phyloP scores from a whole-genome alignment of 92 coral and sea anemone species.

The Isaurus tuberculatus region DNA sequence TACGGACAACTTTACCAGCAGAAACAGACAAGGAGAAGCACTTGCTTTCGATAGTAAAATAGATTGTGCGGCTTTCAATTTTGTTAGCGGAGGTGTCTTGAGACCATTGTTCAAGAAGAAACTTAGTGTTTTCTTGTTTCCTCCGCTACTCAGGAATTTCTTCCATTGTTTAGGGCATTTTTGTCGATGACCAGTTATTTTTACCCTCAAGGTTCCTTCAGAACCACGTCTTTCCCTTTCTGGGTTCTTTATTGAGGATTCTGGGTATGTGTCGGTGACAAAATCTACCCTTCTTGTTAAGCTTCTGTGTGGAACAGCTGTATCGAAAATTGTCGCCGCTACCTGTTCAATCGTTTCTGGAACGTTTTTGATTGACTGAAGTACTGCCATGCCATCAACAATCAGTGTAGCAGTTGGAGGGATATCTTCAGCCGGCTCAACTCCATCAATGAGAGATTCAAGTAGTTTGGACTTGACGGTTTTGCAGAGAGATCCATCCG shows the following conservation, averaged over 20 bases:
- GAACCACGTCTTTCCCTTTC: slow-evolving; percentile 53
- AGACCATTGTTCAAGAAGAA: slow-evolving; percentile 63
- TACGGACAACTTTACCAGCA: slow-evolving; percentile 58
- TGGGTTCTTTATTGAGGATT: slow-evolving; percentile 59
- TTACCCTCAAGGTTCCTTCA: slow-evolving; percentile 50
- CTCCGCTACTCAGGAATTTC: slow-evolving; percentile 58
- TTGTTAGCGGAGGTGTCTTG: slow-evolving; percentile 51
- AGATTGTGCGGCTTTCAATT: slow-evolving; percentile 56
- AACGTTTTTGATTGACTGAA: slow-evolving; percentile 55
- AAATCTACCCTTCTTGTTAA: slow-evolving; percentile 65
- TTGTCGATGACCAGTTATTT: slow-evolving; percentile 61
- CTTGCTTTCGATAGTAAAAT: slow-evolving; percentile 48
- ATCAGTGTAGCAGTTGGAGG: slow-evolving; percentile 71
- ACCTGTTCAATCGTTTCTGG: slow-evolving; percentile 62
- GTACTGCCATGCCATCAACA: slow-evolving; percentile 70
- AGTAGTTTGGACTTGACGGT: slow-evolving; percentile 69
- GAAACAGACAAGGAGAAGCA: slow-evolving; percentile 56
- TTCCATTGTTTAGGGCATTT: slow-evolving; percentile 69
- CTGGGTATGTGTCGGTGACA: slow-evolving; percentile 68
- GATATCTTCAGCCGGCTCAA: slow-evolving; percentile 74
- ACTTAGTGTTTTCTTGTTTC: slow-evolving; percentile 57
- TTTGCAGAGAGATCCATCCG: slow-evolving; percentile 76
- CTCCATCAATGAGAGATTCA: slow-evolving; percentile 48
- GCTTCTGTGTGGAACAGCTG: slow-evolving; percentile 51
- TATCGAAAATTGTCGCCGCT: slow-evolving; percentile 51